phyloP scores from a whole-genome alignment of 2,113 vertebrate genomes.

The Rhinichthys klamathensis region DNA sequence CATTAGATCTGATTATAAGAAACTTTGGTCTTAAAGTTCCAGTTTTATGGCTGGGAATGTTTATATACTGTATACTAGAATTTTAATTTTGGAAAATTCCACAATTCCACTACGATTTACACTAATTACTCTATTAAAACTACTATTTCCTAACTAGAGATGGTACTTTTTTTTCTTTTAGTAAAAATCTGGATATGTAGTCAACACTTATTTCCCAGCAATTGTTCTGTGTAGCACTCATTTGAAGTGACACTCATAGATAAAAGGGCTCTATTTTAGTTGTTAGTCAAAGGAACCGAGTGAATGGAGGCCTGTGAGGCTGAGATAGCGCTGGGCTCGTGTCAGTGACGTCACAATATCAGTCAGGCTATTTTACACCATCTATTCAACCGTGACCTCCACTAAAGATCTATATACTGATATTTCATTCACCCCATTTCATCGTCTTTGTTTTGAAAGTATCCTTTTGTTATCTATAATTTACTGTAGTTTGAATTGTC shows the following conservation, averaged over 20 bases:
- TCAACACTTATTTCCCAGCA: conserved; percentile 9
- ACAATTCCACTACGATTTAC: too few species aligned
- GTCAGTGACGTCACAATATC: conserved; percentile 47
- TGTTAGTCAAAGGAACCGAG: conserved; percentile 46
- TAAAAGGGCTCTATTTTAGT: conserved; percentile 46
- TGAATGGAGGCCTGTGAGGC: conserved; percentile 12
- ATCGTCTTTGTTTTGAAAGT: background rate
- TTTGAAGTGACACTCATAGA: conserved; percentile 15
- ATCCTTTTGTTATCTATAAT: background rate
- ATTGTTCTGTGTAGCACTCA: conserved; percentile 33
- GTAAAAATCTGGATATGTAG: conserved; percentile 13
- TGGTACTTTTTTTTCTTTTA: background rate
- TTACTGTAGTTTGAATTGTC: background rate
- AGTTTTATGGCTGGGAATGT: background rate
- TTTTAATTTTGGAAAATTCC: too few species aligned
- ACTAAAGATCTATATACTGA: conserved; percentile 3
- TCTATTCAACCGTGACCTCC: conserved; percentile 39
- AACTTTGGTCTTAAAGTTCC: background rate
- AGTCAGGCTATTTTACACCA: conserved; percentile 48
- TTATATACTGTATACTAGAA: too few species aligned
- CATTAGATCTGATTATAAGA: background rate
- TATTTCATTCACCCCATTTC: background rate
- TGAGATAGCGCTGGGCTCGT: background rate
- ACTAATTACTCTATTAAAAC: background rate
- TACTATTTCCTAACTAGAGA: background rate